phyloP scores from a whole-genome alignment of 2,113 vertebrate species.

The Marmota flaviventris region DNA sequence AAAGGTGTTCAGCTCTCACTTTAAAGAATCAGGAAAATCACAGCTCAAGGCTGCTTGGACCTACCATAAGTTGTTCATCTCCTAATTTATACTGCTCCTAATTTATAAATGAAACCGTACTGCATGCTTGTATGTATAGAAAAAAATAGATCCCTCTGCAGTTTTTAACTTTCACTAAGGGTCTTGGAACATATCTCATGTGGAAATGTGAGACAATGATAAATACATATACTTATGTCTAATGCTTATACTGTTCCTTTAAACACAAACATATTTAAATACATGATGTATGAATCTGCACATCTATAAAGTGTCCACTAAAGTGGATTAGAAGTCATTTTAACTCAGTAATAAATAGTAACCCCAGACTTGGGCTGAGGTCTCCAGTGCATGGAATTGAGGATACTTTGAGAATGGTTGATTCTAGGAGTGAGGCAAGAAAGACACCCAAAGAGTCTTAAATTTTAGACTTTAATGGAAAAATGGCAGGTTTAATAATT shows the following conservation, averaged over 20 bases:
- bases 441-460: not conserved
- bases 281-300: not conserved
- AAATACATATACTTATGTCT: not conserved
- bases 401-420: not conserved
- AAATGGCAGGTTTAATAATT: not conserved
- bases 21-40: not conserved
- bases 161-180: not conserved
- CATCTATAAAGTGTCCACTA: not conserved
- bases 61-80: not conserved
- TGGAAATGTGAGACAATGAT: not conserved
- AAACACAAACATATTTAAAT: not conserved
- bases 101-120: not conserved
- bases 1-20: not conserved
- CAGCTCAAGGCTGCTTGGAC: not conserved
- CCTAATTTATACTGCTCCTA: not conserved
- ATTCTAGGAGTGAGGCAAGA: not conserved
- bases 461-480: not conserved
- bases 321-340: not conserved
- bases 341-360: not conserved
- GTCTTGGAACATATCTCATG: not conserved
- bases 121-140: not conserved
- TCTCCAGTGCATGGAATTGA: not conserved
- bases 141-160: not conserved
- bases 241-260: not conserved
- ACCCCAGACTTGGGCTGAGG: not conserved